Evolutionary conservation across 2,888 invertebrate species (phyloP), one percentile per base, ranked within the genome.

Genomic region (Listrodromus nycthemerus): DNA sequence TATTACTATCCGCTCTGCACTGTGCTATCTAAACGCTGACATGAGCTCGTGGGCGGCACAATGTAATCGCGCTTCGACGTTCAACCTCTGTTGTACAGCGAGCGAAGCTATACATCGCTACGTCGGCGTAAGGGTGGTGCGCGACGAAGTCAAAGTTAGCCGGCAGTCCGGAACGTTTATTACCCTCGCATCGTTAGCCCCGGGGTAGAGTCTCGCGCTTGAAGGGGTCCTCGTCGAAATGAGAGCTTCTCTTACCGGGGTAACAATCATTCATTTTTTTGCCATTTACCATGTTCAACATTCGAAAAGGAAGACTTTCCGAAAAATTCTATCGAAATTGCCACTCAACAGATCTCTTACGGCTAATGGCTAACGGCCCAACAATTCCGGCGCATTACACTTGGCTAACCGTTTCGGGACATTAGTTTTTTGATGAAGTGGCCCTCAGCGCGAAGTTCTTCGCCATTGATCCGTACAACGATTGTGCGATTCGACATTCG

Each of bases 151-250:
- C 82, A 80, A 83, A 80, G 84, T 80, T 86, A 80, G 58, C 37
- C 74, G 52, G 70, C 69, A 76, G 55, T n/a, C 66, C 55, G 33
- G 79, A 81, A 78, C 75, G 78, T 83, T 84, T 81, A 84, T 84
- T 86, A 84, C 78, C 80, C 65, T 77, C 79, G 84, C 84, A 66
- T 86, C 82, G 85, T 69, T 80, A 73, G 74, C 77, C 73, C 77
- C 70, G 50, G 27, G 24, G 78, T 78, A 71, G 71, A 80, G 76
- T 75, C 83, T 66, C 66, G 70, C 75, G 65, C 65, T 52, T 66
- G 41, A 52, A 37, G 52, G 16, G 55, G n/a, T 30, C 55, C 21
- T 10, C 65, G 8, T 65, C 37, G 65, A 65, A 33, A 33, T 41
- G 5, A 33, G 37, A 52, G 19, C 24, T 71, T 55, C 52, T 41